Base-by-base conservation (phyloP, 2,888 invertebrate genomes). In the Leucania comma region DNA sequence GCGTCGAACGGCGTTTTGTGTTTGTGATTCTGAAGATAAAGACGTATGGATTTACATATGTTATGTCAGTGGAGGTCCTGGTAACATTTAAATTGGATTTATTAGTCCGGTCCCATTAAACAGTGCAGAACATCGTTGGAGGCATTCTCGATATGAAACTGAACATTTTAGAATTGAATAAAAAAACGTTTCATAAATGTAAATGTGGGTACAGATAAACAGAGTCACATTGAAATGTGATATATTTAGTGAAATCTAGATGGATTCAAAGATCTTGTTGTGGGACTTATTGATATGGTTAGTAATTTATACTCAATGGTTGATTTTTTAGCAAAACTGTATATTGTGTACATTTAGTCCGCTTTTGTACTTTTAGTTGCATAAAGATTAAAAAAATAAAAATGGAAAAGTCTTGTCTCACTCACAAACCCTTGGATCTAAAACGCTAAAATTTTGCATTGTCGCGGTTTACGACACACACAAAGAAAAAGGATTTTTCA, bases 21-120 rank as follows among this genome's bases (percentile, higher is more conserved):
- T 94, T 93, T 95, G 93, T 92, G 95, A 95, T 95, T 93, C 92
- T 90, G 86, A 93, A 95, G 95, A 95, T 95, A 95, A 95, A 95
- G 94, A 94, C 90, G 95, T 95, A 95, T 95, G 92, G 87, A 95
- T 96, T 95, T 93, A 95, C 96, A 96, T 96, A 95, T 95, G 95
- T 95, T 94, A 94, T 95, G 93, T 94, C 94, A 94, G 90, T 79
- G 93, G 93, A 91, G 93, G 95, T 92, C 94, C 92, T 90, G 91
- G 89, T 86, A 88, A 93, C 92, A 92, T 95, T 95, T 95, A 95
- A 96, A 95, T 95, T 95, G 95, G 93, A 96, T 95, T 95, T 96
- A 95, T 95, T 94, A 95, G 94, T 92, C 90, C 91, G 89, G 90
- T 83, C 89, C 90, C 87, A 92, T 93, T 92, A 94, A 93, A 86